Evolutionary conservation across 2,113 vertebrate species (phyloP).

Genomic region (Castor canadensis): DNA sequence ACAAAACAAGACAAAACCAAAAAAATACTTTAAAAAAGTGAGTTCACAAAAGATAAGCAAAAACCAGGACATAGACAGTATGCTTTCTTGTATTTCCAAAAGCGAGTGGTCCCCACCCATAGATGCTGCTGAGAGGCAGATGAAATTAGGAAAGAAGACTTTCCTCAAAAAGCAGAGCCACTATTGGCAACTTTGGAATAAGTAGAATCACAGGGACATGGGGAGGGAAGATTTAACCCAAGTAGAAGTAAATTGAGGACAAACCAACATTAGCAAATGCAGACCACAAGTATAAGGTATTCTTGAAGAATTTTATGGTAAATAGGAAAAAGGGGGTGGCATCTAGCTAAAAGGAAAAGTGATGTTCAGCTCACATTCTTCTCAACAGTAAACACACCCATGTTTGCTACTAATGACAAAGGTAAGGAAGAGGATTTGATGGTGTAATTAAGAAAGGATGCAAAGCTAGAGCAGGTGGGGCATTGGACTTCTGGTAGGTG

Average conservation of each 20-base stretch:
- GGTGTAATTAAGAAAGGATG: background rate
- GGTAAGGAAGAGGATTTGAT: background rate
- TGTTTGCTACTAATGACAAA: background rate
- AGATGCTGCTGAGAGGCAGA: background rate
- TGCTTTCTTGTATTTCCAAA: background rate
- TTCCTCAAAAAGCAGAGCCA: background rate
- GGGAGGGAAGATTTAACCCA: background rate
- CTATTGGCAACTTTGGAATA: background rate
- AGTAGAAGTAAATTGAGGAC: background rate
- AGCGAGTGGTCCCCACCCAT: background rate
- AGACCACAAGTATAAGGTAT: background rate
- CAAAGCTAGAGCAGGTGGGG: background rate
- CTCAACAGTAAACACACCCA: background rate
- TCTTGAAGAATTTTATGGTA: background rate
- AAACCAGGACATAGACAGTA: background rate
- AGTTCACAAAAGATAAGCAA: background rate
- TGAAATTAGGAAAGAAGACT: background rate
- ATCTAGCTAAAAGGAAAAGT: background rate
- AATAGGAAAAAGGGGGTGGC: background rate
- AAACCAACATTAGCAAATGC: background rate
- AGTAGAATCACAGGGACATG: background rate
- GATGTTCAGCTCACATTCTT: background rate
- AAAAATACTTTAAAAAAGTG: background rate
- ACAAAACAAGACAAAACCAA: background rate
- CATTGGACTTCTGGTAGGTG: background rate